These are phyloP conservation scores for Scrobipalpa costella DNA, from an alignment of 2,888 invertebrate species.

Conservation along the genomic window DNA sequence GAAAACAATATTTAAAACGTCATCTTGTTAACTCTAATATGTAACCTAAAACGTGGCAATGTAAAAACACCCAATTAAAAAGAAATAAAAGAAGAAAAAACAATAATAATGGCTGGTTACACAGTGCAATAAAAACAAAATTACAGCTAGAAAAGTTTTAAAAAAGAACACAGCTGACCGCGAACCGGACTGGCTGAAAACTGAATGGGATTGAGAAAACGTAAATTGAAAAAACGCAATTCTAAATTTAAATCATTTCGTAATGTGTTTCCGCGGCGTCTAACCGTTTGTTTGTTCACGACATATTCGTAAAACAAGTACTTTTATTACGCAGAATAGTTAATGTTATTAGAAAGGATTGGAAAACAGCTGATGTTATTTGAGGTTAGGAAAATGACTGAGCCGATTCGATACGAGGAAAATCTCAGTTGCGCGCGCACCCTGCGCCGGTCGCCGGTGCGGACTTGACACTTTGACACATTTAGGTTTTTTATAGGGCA, in stretches of 20 bases:
- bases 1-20: constrained; percentile 17
- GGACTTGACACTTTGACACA: constrained; percentile 56
- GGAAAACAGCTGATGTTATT: constrained; percentile 66
- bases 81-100: constrained; percentile 25
- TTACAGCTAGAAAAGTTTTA: constrained; percentile 32
- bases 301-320: constrained; percentile 42
- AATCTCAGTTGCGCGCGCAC: constrained; percentile 71
- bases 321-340: constrained; percentile 44
- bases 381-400: constrained; percentile 75
- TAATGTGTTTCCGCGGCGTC: constrained; percentile 59
- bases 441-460: constrained; percentile 43
- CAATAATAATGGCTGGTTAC: background rate
- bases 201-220: constrained; percentile 72
- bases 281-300: constrained; percentile 43
- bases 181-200: constrained; percentile 59
- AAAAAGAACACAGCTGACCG: constrained; percentile 51
- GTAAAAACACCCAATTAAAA: constrained; percentile 26
- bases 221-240: constrained; percentile 65
- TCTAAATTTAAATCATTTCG: constrained; percentile 77
- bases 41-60: constrained; percentile 44
- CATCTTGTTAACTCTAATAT: constrained; percentile 34
- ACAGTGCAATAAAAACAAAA: constrained; percentile 26
- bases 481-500: constrained; percentile 35
- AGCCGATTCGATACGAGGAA: constrained; percentile 67
- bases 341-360: constrained; percentile 25